These are phyloP conservation scores for Narcine bancroftii DNA, from an alignment of 2,113 vertebrate genomes.

Conservation along the genomic window DNA sequence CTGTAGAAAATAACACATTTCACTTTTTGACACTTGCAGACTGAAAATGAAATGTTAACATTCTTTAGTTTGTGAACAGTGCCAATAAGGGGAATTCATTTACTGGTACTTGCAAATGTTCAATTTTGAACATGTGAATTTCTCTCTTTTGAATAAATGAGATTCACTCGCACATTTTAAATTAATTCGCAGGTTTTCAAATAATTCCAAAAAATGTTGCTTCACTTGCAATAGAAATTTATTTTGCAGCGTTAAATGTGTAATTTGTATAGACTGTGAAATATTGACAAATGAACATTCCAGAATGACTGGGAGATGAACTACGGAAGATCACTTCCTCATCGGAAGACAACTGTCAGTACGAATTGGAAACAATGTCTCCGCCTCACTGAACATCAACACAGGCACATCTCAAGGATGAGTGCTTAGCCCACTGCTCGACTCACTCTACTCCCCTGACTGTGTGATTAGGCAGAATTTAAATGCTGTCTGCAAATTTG, in stretches of 20 bases:
- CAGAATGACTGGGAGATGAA: too few relatives aligned
- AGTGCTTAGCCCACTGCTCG: too few relatives aligned
- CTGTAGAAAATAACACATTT: slow-evolving; percentile 49
- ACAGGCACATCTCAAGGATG: too few relatives aligned
- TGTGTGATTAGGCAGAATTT: too few relatives aligned
- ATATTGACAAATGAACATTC: too few relatives aligned
- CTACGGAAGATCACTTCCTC: too few relatives aligned
- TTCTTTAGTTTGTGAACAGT: background rate
- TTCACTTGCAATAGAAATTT: background rate
- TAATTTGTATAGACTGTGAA: background rate
- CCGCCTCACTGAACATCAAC: too few relatives aligned
- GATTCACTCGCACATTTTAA: background rate
- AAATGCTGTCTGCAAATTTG: too few relatives aligned
- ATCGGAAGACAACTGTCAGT: too few relatives aligned
- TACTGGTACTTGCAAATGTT: background rate
- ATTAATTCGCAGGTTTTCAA: too few relatives aligned
- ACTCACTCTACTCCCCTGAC: too few relatives aligned
- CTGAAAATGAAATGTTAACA: background rate
- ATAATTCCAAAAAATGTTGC: background rate
- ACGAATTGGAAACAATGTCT: too few relatives aligned
- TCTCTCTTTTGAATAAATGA: background rate
- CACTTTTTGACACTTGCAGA: slow-evolving; percentile 1
- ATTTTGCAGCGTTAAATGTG: background rate
- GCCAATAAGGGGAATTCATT: background rate
- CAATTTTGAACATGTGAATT: background rate